These are phyloP conservation scores for Dicerorhinus sumatrensis DNA, from an alignment of 2,113 vertebrate genomes.

Conservation along the genomic window DNA sequence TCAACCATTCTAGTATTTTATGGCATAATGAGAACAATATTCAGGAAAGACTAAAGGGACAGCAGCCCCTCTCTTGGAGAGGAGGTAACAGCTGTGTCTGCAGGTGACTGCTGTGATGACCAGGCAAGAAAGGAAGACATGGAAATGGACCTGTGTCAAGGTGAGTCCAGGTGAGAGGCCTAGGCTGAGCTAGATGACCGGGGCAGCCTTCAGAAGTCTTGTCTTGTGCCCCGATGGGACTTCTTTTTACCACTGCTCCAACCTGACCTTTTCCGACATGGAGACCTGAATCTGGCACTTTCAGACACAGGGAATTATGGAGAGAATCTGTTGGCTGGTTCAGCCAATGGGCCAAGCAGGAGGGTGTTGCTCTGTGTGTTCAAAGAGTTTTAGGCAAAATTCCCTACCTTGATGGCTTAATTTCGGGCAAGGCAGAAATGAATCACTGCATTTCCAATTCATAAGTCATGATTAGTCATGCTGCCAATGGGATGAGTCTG, in stretches of 20 bases:
- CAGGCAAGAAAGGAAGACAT: background rate
- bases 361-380: slow-evolving; percentile 27
- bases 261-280: background rate
- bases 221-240: background rate
- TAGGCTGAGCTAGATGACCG: background rate
- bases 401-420: slow-evolving; percentile 60
- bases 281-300: background rate
- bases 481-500: slow-evolving; percentile 61
- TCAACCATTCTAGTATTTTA: background rate
- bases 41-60: background rate
- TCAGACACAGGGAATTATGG: slow-evolving; percentile 34
- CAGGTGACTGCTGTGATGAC: background rate
- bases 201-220: slow-evolving; percentile 20
- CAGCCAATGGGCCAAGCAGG: background rate
- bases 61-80: background rate
- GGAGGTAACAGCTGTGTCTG: background rate
- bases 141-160: background rate
- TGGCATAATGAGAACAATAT: background rate
- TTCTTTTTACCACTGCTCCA: background rate
- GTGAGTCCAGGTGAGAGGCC: background rate
- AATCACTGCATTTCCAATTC: slow-evolving; percentile 62
- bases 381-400: slow-evolving; percentile 33
- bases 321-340: background rate
- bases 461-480: slow-evolving; percentile 66
- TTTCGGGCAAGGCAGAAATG: slow-evolving; percentile 73